Base-by-base conservation (phyloP, 2,797 vertebrate genomes). In the Paguma larvata region DNA sequence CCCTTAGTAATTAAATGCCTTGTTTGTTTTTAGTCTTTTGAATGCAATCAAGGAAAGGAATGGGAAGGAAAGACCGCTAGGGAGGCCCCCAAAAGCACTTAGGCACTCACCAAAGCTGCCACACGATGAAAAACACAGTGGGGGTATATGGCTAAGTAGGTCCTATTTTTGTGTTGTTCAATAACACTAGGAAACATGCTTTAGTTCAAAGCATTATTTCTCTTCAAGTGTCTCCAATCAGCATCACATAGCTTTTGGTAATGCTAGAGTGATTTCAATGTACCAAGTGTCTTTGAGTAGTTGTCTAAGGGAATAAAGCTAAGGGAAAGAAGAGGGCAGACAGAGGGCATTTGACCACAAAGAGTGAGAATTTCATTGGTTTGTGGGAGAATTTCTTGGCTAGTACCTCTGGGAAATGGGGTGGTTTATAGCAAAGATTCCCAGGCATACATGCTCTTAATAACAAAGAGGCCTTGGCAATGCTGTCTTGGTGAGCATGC, bases 1-100 rank as follows among this genome's bases (percentile, higher is more conserved):
- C 86, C 63, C 92, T 85, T 96, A 94, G 97, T 98, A 98, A 99
- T 99, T 98, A 98, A 98, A 98, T 97, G 97, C 96, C 97, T 97
- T 98, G 98, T 98, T 98, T 98, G 87, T 95, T 98, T 96, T 98
- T 98, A 94, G 98, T 84, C 98, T 98, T 99, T 98, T 98, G 98
- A 98, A 97, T 97, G 98, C 98, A 98, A 98, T 98, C 98, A 98
- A 98, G 98, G 98, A 97, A 97, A 89, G 98, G 98, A 97, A 98
- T 97, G 95, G 98, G 98, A 98, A 98, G 98, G 96, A 98, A 98
- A 97, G 97, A 97, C 82, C 92, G 93, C 95, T 90, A 97, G 73
- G 96, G 96, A 97, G 98, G 96, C 97, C 98, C 98, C 98, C 97
- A 97, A 96, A 96, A 96, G 46, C 90, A 85, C 92, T 78, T 68